Conservation (phyloP, 2,888 invertebrate species). For the Uropetala carovei region DNA sequence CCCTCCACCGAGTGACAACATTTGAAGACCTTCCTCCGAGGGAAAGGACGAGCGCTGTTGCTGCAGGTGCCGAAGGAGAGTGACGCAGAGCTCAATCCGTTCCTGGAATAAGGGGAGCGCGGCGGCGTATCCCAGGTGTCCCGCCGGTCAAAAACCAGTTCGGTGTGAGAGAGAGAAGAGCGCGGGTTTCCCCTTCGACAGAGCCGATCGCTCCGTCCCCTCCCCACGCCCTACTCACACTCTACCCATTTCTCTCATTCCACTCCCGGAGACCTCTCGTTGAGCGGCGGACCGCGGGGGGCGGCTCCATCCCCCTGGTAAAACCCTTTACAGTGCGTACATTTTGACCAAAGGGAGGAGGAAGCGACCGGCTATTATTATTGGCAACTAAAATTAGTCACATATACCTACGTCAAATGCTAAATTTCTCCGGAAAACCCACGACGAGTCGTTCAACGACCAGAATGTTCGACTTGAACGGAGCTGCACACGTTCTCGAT, state of each 20-base stretch:
- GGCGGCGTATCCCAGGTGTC: constrained; percentile 19
- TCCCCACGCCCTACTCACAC: background rate
- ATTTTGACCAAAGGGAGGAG: background rate
- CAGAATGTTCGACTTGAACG: too few relatives aligned
- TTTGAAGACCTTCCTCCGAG: background rate
- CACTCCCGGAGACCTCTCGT: background rate
- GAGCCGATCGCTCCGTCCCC: background rate
- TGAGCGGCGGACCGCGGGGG: background rate
- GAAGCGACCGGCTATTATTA: too few relatives aligned
- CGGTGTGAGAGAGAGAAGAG: background rate
- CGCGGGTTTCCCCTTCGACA: background rate
- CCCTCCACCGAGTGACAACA: background rate
- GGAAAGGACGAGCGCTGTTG: constrained; percentile 2
- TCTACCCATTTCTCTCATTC: background rate
- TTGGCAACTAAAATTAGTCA: too few relatives aligned
- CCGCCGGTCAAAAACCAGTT: constrained; percentile 38
- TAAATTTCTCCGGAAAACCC: too few relatives aligned
- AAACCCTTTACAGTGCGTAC: background rate
- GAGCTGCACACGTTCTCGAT: too few relatives aligned
- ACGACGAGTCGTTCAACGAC: too few relatives aligned
- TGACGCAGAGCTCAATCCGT: background rate
- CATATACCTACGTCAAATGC: too few relatives aligned
- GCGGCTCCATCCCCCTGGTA: background rate
- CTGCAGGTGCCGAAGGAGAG: background rate
- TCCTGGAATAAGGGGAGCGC: background rate